Conservation (phyloP, 2,888 invertebrate species). For the Patella caerulea region DNA sequence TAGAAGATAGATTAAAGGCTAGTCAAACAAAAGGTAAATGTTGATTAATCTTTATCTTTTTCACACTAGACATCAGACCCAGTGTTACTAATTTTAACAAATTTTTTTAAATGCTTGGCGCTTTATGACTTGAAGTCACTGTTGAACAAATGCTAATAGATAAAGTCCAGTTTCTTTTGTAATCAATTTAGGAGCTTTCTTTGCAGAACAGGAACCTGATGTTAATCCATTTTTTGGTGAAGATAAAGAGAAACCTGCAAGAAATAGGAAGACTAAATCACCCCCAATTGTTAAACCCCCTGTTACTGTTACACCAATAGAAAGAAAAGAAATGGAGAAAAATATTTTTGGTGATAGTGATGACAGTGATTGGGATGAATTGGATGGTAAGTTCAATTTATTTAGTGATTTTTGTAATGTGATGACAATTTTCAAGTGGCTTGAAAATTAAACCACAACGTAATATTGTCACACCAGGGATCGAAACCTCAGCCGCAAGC, state of each 20-base stretch:
- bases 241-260: neutral
- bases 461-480: neutral
- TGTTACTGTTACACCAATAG: neutral
- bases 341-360: constrained; percentile 53
- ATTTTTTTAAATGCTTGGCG: too few relatives aligned
- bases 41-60: too few relatives aligned
- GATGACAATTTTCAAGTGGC: neutral
- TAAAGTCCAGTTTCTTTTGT: too few relatives aligned
- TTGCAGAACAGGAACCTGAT: neutral
- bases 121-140: too few relatives aligned
- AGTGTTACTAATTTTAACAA: too few relatives aligned
- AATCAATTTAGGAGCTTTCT: neutral
- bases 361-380: constrained; percentile 64
- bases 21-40: neutral
- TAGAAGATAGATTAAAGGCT: constrained; percentile 32
- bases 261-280: neutral
- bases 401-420: neutral
- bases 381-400: constrained; percentile 44
- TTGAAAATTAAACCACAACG: neutral
- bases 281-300: neutral
- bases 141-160: too few relatives aligned
- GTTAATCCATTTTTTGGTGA: neutral
- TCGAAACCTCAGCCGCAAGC: too few relatives aligned
- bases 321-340: constrained; percentile 29
- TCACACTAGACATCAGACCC: too few relatives aligned